Conservation (phyloP, 2,888 invertebrate genomes). For the Synanthedon andrenaeformis region DNA sequence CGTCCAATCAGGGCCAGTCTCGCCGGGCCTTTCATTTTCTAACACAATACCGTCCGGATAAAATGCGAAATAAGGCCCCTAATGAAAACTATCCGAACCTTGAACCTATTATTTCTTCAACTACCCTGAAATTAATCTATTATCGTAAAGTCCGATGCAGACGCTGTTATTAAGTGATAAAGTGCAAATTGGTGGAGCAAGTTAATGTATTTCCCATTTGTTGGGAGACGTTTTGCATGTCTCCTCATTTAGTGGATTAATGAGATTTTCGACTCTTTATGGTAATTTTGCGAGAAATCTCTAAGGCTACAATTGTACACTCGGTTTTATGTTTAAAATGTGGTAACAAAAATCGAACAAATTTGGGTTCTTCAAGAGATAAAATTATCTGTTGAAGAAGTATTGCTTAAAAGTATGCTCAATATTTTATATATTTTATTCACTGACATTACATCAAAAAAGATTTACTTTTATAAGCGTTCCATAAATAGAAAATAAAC, state of each 20-base stretch:
- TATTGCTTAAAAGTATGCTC: too few species aligned
- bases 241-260: neutral
- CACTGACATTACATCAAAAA: too few species aligned
- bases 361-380: too few species aligned
- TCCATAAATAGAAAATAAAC: neutral
- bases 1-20: constrained; percentile 30
- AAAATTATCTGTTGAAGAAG: too few species aligned
- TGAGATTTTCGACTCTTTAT: neutral
- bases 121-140: constrained; percentile 31
- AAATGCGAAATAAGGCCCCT: constrained; percentile 36
- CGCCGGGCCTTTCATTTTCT: constrained; percentile 6
- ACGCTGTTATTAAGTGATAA: constrained; percentile 20
- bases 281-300: too few species aligned
- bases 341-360: too few species aligned
- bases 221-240: neutral
- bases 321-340: too few species aligned
- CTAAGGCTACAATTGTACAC: too few species aligned
- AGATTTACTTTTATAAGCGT: too few species aligned
- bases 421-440: too few species aligned
- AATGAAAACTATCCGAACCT: constrained; percentile 39
- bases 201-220: neutral
- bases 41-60: constrained; percentile 16
- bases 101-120: constrained; percentile 1
- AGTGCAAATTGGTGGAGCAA: neutral
- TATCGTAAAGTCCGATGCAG: constrained; percentile 37